Base-by-base conservation (phyloP, 2,113 vertebrate species). In the Perognathus longimembris region DNA sequence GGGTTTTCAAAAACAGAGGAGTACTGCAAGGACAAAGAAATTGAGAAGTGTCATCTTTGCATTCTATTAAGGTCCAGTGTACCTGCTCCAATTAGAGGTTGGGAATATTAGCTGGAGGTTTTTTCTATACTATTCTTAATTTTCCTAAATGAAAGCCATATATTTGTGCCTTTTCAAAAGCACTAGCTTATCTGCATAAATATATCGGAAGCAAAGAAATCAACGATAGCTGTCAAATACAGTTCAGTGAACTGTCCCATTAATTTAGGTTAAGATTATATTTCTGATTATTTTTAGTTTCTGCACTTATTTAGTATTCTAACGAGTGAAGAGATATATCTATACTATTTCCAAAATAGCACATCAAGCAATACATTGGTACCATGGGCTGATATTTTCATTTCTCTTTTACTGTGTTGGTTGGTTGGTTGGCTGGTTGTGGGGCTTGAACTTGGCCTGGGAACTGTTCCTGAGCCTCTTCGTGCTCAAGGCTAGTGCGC, bases 241-340 rank as follows among this genome's bases (percentile, higher is more conserved):
- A 90, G 20, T 85, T 70, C 21, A 78, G 7, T 50, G 59, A 88
- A 54, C 22, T n/a, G 77, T 76, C 36, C 12, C 61, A 63, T 54
- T 91, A 45, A 1, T 86, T 93, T 91, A 38, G 36, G 70, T 88
- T 85, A 91, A 88, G 34, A 40, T 63, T 86, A 24, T 74, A 76
- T 92, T 95, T 64, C 22, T 78, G 85, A 79, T 77, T 89, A 79
- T 77, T 89, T 75, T 89, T 86, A 86, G 54, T 87, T 93, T 15
- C 21, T 81, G 4, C 2, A 78, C 24, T 88, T 88, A 82, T 22
- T 82, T 75, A 88, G 42, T 93, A 71, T 45, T 15, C 32, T 84
- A 73, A 91, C n/a, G 83, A 30, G 1, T 76, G 32, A 91, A 24
- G 34, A 87, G n/a, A 64, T 87, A 79, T 66, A 54, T 76, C 28